Evolutionary conservation across 2,888 invertebrate genomes (phyloP), one percentile per base, ranked within the genome.

Genomic region (Tenthredo distinguenda): DNA sequence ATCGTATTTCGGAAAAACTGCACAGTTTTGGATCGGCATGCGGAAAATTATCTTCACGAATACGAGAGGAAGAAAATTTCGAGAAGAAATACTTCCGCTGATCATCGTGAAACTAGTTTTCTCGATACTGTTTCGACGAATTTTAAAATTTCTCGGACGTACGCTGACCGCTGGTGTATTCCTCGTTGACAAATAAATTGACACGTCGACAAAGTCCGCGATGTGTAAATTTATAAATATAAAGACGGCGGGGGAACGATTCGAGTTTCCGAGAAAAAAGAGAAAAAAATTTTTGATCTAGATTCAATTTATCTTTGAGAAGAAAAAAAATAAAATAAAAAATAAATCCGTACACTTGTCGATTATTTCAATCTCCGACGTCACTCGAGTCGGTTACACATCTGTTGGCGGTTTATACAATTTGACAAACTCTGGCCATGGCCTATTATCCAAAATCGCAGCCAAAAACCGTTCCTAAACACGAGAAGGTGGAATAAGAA

Each of bases 131-230:
- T 7, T 68, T 15, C 68, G 18, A 68, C 31, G 68, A 68, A 34
- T 68, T 34, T 68, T 15, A 0, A 4, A 31, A 68, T 34, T 26
- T 31, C 31, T 31, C 31, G 31, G 68, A 31, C 21, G 26, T 15
- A 15, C 18, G 12, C n/a, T 65, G 12, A 0, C 18, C 18, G 62
- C 3, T 9, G 62, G 1, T 7, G 26, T 26, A 21, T 71, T 71
- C 37, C 37, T 71, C 71, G 71, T 71, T 71, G 71, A 71, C 71
- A 71, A 71, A 71, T 71, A 37, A 71, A 71, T 71, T 76, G 43
- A 76, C 26, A 26, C 47, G 21, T 43, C 26, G 10, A 47, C 40
- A 76, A 26, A 26, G 21, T 76, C 47, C 0, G 43, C 21, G 15
- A 26, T n/a, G 43, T 37, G 12, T 47, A 74, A 21, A 43, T 47